phyloP scores from a whole-genome alignment of 2,797 vertebrate species.

The Margarornis squamiger region DNA sequence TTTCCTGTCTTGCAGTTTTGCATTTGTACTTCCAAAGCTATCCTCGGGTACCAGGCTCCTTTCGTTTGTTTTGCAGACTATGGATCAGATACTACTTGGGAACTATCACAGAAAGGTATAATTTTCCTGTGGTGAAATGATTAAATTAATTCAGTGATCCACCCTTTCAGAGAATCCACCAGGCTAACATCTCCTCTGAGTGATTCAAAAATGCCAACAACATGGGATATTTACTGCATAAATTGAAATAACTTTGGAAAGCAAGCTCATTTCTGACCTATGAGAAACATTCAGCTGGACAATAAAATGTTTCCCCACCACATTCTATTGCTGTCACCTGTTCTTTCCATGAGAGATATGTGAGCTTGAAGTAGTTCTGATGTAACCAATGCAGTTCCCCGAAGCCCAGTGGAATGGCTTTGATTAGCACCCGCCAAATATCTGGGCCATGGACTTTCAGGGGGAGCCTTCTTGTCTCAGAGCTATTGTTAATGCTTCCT shows the following conservation, averaged over 20 bases:
- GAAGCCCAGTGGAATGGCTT: background rate
- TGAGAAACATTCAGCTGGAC: background rate
- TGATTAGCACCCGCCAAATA: conserved; percentile 40
- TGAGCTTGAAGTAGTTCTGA: background rate
- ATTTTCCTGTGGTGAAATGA: background rate
- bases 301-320: background rate
- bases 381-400: background rate
- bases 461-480: conserved; percentile 61
- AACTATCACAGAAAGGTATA: background rate
- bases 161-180: background rate
- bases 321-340: background rate
- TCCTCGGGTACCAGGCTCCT: background rate
- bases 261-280: background rate
- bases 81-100: background rate
- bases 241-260: background rate
- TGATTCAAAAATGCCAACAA: background rate
- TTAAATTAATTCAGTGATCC: background rate
- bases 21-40: background rate
- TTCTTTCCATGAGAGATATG: background rate
- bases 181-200: background rate
- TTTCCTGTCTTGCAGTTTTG: background rate
- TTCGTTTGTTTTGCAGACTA: background rate
- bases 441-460: background rate
- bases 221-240: background rate
- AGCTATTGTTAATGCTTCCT: conserved; percentile 67